Evolutionary conservation across 2,113 vertebrate species (phyloP), one percentile per base, ranked within the genome.

Genomic region (Mus spicilegus): DNA sequence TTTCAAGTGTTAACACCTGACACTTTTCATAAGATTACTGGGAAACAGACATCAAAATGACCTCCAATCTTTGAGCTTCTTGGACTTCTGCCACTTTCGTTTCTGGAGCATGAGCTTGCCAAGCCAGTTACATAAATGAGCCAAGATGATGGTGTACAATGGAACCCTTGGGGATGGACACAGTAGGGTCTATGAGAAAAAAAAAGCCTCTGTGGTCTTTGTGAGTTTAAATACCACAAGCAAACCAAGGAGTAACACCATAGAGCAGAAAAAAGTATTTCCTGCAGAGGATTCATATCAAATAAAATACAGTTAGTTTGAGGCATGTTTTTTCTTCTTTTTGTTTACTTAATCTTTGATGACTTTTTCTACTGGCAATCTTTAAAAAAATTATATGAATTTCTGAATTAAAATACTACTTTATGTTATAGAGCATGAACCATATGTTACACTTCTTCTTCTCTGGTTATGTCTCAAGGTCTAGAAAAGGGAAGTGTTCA

Each of bases 11-110:
- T 56, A 86, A 67, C 67, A 93, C 61, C 54, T 87, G 54, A 89
- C 8, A 58, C 19, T 94, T 95, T 95, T 77, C 61, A 91, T 28
- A 95, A 87, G 54, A 93, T 97, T 90, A 89, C 61, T 96, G 72
- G 82, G 26, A 95, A 97, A 96, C 24, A 7, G n/a, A 89, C 86
- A 69, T 89, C 30, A 73, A 90, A 93, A 96, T 95, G 70, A 93
- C 92, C 85, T 87, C 76, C 69, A 70, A 17, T 96, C 72, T 87
- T 86, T 91, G 58, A 90, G 46, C 28, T 90, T 54, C 80, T 93
- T 96, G 93, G 49, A 36, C 80, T 91, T 85, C 81, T 96, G 81
- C 86, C 77, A 75, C 91, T 73, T 95, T 61, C n/a, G 58, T 95
- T 95, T 90, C 65, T 56, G 28, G 90, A 69, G 76, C 92, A 76